Conservation (phyloP, 2,113 vertebrate species). For the Siniperca chuatsi region DNA sequence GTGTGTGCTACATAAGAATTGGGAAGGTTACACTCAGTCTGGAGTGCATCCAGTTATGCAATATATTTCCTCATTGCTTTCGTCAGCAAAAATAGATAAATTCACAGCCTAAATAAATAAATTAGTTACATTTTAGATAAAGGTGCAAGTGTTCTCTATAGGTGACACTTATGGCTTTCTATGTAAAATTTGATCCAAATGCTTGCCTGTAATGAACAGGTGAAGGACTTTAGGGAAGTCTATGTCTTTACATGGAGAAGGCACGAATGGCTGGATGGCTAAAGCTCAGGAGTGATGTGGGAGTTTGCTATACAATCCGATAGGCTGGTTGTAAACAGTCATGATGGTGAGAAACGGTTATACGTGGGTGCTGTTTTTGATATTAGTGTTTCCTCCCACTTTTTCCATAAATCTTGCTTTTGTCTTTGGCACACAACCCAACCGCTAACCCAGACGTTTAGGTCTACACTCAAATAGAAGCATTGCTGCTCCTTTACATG, state of each 20-base stretch:
- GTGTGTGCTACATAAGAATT: slow-evolving; percentile 67
- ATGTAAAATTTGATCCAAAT: slow-evolving; percentile 51
- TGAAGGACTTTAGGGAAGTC: slow-evolving; percentile 17
- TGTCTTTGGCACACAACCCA: slow-evolving; percentile 62
- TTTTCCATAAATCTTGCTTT: background rate
- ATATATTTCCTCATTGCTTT: slow-evolving; percentile 6
- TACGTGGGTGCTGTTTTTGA: background rate
- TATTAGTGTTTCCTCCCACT: background rate
- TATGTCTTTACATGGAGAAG: slow-evolving; percentile 76
- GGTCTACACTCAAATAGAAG: background rate
- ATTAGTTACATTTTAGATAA: slow-evolving; percentile 34
- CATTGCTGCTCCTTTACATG: background rate
- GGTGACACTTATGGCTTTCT: slow-evolving; percentile 63
- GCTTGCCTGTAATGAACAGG: slow-evolving; percentile 41
- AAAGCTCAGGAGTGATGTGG: slow-evolving; percentile 76
- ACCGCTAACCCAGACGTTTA: background rate
- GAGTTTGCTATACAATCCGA: slow-evolving; percentile 56
- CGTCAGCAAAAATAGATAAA: slow-evolving; percentile 50
- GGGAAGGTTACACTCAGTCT: slow-evolving; percentile 23
- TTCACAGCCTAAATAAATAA: slow-evolving; percentile 41
- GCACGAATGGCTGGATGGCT: slow-evolving; percentile 87
- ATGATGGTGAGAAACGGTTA: slow-evolving; percentile 12
- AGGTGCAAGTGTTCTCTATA: slow-evolving; percentile 68
- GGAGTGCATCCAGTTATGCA: slow-evolving; percentile 16
- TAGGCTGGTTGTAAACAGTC: slow-evolving; percentile 66